Evolutionary conservation across 1,140 invertebrate genomes (phyloP), one percentile per base, ranked within the genome.

Genomic region (Macrobrachium nipponense): DNA sequence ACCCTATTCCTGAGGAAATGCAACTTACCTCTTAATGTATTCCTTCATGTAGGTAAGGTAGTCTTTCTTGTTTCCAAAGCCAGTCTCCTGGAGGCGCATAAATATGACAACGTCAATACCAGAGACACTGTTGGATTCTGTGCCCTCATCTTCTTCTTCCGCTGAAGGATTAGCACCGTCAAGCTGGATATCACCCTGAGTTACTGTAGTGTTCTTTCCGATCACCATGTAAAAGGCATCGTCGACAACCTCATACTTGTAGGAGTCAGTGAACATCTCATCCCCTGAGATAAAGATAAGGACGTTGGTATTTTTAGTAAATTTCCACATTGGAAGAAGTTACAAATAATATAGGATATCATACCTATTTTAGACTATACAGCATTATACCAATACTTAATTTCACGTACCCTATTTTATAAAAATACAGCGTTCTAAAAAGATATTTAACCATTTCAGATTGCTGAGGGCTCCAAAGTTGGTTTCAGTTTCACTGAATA

Each of bases 251-350:
- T 98, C 97, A 86, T 98, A 95, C 93, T 96, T 98, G 91, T 97
- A 98, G n/a, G 96, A 96, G 92, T 99, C 98, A 61, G 97, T 97
- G 93, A 98, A 98, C 95, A 99, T 97, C 93, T 99, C 98, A 92
- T 99, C 98, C 90, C 97, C 97, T 96, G 92, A 91, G 93, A 93
- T 90, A 76, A 82, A 51, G 51, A 51, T 51, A 51, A 12, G 5
- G 51, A 51, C 51, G 8, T 51, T 51, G 12, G 51, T 2, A 10
- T 51, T 51, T 51, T 10, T 10, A 51, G 7, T 10, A 51, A 51
- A 51, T 10, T 51, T 51, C 7, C 51, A 8, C 8, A 51, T 7
- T 51, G 7, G 51, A 51, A 51, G 8, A 51, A 3, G 12, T 51
- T 51, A 51, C 51, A 51, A 10, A 51, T 5, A 10, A 51, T 12